Evolutionary conservation across 2,113 vertebrate species (phyloP).

Genomic region (Rhizomys pruinosus): DNA sequence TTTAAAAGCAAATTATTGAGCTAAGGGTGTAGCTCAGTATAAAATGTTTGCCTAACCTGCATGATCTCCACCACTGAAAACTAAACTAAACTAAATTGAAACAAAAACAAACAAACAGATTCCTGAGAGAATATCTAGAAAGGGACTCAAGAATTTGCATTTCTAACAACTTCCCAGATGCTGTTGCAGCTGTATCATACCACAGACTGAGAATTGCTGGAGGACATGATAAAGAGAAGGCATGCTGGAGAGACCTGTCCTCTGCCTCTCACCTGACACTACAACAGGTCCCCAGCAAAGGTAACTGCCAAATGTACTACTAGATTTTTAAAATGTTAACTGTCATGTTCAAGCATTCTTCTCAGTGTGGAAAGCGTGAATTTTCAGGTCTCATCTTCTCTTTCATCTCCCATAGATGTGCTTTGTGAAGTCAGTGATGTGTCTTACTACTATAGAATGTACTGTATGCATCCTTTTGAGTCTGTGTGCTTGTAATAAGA

Average conservation of each 20-base stretch:
- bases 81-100: background rate
- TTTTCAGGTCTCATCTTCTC: constrained; percentile 68
- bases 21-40: background rate
- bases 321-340: constrained; percentile 6
- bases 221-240: background rate
- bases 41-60: background rate
- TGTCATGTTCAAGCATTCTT: constrained; percentile 36
- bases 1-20: constrained; percentile 10
- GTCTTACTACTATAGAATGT: constrained; percentile 78
- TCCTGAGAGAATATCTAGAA: background rate
- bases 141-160: background rate
- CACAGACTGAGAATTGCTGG: background rate
- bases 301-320: background rate
- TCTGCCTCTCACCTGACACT: background rate
- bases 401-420: constrained; percentile 78
- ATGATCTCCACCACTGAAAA: background rate
- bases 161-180: constrained; percentile 14
- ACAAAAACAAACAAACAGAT: background rate
- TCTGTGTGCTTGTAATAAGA: constrained; percentile 61
- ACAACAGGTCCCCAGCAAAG: constrained; percentile 6
- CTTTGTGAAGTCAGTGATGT: constrained; percentile 70
- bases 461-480: constrained; percentile 80
- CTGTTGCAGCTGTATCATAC: background rate
- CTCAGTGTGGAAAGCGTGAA: constrained; percentile 69
- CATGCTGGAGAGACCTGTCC: background rate